Base-by-base conservation (phyloP, 2,888 invertebrate genomes). In the Drosophila algonquin region DNA sequence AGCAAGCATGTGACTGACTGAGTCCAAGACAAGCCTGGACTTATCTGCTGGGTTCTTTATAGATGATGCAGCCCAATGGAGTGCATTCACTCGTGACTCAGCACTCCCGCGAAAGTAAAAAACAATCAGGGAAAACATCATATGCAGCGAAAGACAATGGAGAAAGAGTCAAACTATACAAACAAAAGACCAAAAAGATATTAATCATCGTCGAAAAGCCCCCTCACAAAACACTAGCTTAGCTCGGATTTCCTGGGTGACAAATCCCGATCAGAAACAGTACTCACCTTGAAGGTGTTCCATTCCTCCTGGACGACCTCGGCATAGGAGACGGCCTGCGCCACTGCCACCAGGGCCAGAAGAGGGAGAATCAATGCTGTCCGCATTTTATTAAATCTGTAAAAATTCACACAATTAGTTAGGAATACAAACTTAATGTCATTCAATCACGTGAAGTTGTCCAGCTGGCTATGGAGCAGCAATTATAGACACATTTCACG, bases 301-400 rank as follows among this genome's bases (percentile, higher is more conserved):
- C 96, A 96, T 92, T 96, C 96, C 90, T 96, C 95, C 76, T 93
- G 93, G 56, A 96, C 93, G 72, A 97, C 93, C 85, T 97, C 96
- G 77, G 94, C 93, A 88, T 96, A 94, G 64, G 95, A 95, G 54
- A 96, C 94, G 5, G 96, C 95, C 58, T 94, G 94, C 40, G 93
- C 93, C 3, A 93, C 93, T 73, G 94, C 94, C 79, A 94, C 81
- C 65, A 91, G 76, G 75, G 85, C 87, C 65, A 91, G 70, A 63
- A 91, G 76, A 32, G 89, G 75, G 24, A 82, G 75, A 27, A 79
- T 21, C 54, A 90, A 70, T 64, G 78, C 74, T 71, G 71, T 40
- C 78, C 88, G 90, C 90, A 90, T 76, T 76, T 79, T 52, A 32
- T 30, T 2, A 55, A 44, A 64, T 52, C 73, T 73, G 60, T n/a